phyloP scores from a whole-genome alignment of 1,140 invertebrate genomes.

The Sycophila sp. region DNA sequence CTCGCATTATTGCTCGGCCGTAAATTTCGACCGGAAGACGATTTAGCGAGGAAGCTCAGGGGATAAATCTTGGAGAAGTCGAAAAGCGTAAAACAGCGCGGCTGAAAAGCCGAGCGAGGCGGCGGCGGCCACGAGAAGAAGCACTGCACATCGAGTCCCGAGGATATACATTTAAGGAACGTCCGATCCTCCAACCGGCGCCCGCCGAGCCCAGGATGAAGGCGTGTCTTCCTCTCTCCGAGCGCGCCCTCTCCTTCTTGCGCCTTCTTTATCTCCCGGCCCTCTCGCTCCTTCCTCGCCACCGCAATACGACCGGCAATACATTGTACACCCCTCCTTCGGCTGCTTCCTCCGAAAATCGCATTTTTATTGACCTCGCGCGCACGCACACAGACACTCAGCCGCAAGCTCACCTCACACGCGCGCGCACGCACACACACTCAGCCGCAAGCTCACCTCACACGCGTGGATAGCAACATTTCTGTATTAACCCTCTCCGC shows the following conservation, averaged over 20 bases:
- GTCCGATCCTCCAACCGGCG: slow-evolving; percentile 46
- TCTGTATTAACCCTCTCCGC: slow-evolving; percentile 33
- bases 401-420: no score
- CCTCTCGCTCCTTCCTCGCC: slow-evolving; percentile 37
- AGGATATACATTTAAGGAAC: slow-evolving; percentile 42
- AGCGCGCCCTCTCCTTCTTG: no score
- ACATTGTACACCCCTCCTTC: background rate
- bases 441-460: no score
- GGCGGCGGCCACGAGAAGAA: background rate
- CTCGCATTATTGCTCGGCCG: slow-evolving; percentile 52
- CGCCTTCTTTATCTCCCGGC: slow-evolving; percentile 4
- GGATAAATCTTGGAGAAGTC: slow-evolving; percentile 66
- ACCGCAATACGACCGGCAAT: background rate
- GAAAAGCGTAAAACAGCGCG: slow-evolving; percentile 64
- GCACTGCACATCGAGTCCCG: slow-evolving; percentile 19
- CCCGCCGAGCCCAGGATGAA: slow-evolving; percentile 41
- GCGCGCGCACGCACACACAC: background rate
- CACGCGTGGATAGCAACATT: slow-evolving; percentile 20
- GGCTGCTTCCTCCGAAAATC: slow-evolving; percentile 19
- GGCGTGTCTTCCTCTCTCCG: slow-evolving; percentile 47
- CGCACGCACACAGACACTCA: background rate
- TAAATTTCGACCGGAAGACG: slow-evolving; percentile 65
- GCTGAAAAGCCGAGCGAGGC: slow-evolving; percentile 3
- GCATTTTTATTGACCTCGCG: slow-evolving; percentile 39
- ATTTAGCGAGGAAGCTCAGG: slow-evolving; percentile 64